A percentile compares a stretch with the other conserved stretches of the same genome.
phyloP scores from a whole-genome alignment of 2,113 vertebrate genomes.

The Eira barbara region DNA sequence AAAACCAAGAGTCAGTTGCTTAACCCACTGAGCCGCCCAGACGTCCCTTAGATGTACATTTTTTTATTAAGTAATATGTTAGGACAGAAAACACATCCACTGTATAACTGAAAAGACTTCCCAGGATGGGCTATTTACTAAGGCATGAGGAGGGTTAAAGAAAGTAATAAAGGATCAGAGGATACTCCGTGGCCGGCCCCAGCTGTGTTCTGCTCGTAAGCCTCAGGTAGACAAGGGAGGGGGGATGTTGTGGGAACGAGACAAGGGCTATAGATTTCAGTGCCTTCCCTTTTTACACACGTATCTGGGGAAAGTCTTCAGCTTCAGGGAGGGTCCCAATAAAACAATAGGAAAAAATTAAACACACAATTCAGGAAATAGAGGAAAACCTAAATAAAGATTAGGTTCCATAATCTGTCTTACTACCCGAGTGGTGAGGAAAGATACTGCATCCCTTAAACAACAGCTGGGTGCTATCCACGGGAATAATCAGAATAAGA shows the following conservation, averaged over 20 bases:
- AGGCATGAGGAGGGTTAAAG: neutral
- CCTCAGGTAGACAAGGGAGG: neutral
- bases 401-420: neutral
- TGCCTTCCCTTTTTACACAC: neutral
- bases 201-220: neutral
- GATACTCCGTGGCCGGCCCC: neutral
- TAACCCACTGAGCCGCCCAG: neutral
- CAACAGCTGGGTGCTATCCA: neutral
- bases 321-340: neutral
- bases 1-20: neutral
- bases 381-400: neutral
- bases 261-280: neutral
- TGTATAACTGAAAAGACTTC: neutral
- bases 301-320: neutral
- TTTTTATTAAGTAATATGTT: neutral
- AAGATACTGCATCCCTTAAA: neutral
- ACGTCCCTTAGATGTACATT: neutral
- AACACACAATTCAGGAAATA: neutral
- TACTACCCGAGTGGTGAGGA: neutral
- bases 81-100: neutral
- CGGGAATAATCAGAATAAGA: neutral
- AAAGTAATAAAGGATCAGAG: neutral
- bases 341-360: neutral
- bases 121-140: neutral
- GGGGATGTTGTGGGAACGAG: rapidly evolving